Evolutionary conservation across 2,113 vertebrate genomes (phyloP), one percentile per base, ranked within the genome.

Genomic region (Neolamprologus tretocephalus): DNA sequence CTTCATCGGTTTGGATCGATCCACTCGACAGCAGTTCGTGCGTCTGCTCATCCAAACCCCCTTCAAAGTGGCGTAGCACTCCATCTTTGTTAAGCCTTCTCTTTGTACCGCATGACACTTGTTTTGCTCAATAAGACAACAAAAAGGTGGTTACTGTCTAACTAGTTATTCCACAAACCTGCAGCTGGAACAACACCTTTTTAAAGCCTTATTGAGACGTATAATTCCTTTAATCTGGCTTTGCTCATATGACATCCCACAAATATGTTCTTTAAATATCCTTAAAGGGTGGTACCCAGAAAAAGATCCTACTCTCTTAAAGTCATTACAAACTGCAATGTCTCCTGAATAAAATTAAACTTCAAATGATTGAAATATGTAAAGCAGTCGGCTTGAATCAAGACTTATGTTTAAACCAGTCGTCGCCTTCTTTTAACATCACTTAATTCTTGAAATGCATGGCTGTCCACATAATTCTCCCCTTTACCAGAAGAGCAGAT

Each of bases 191-290:
- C 57, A 75, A 81, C 55, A 68, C 68, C 47, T 86, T 88, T 53
- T 75, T 37, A 86, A 80, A 85, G 28, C 40, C n/a, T 4, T 26
- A 13, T 55, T 21, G 79, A 92, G 63, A 87, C 5, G 0, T 6
- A 6, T 91, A 87, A 89, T 47, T 71, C 86, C 28, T 81, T 81
- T 82, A 90, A 82, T 86, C 78, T 88, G 13, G 4, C 37, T 82
- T 53, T 81, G 40, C 21, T 82, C 26, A 49, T 54, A 66, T 71
- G n/a, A 61, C 49, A 71, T 35, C 47, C 49, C 40, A 73, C 85
- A 84, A 53, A 85, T 58, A 81, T 85, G 55, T 73, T 80, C 8
- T 33, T 37, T 5, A 78, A 75, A 53, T 87, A 75, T 87, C 47
- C 33, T 61, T 45, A 19, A 35, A 82, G 57, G 83, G 42, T 17